These are phyloP conservation scores for Ochotona princeps DNA, from an alignment of 2,113 vertebrate species.

Conservation along the genomic window DNA sequence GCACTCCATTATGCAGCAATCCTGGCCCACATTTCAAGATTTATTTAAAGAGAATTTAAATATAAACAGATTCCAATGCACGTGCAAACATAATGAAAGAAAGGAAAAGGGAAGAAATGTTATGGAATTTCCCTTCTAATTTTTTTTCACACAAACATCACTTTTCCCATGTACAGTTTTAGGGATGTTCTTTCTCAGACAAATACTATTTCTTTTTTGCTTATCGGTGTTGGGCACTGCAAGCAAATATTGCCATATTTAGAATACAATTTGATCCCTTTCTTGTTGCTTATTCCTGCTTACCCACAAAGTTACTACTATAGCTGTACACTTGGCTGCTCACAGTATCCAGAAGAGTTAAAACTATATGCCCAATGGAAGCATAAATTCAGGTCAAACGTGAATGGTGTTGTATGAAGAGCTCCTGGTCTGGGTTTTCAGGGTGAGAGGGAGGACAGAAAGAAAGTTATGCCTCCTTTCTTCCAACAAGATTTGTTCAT, in stretches of 20 bases:
- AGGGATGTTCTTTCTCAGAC: not conserved
- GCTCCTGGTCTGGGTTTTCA: not conserved
- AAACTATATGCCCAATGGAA: constrained; percentile 29
- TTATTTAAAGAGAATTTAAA: constrained; percentile 78
- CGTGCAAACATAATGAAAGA: constrained; percentile 54
- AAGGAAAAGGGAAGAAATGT: constrained; percentile 63
- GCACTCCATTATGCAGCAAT: constrained; percentile 69
- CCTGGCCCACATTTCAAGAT: constrained; percentile 73
- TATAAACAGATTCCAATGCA: constrained; percentile 69
- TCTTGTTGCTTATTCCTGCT: constrained; percentile 29
- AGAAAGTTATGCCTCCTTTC: not conserved
- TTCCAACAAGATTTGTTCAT: constrained; percentile 43
- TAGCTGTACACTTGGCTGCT: not conserved
- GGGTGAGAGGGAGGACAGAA: not conserved
- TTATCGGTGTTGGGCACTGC: not conserved
- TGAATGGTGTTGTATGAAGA: not conserved
- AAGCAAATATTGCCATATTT: constrained; percentile 43
- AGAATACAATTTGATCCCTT: not conserved
- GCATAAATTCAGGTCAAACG: not conserved
- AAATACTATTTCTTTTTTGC: not conserved
- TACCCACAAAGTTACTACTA: constrained; percentile 60
- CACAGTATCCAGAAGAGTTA: not conserved
- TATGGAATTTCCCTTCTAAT: constrained; percentile 57
- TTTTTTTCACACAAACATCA: constrained; percentile 17
- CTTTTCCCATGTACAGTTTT: not conserved